A percentile compares a stretch with the other conserved stretches of the same genome.
Conservation (phyloP, 2,888 invertebrate genomes). For the Serripes groenlandicus region DNA sequence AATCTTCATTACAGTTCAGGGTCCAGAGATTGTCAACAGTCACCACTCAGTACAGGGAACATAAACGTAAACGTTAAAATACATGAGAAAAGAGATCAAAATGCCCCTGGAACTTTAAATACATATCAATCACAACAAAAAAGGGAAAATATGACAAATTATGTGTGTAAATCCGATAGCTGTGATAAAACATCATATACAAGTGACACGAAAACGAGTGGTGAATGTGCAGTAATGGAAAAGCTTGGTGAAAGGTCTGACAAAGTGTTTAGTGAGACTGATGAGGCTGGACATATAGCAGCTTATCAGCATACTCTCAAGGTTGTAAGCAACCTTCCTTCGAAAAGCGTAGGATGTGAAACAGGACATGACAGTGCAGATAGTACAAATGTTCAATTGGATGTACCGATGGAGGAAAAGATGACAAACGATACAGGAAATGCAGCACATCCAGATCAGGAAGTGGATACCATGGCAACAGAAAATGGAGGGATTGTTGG, state of each 20-base stretch:
- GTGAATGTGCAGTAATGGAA: background rate
- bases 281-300: too few relatives aligned
- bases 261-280: too few relatives aligned
- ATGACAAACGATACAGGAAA: background rate
- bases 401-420: background rate
- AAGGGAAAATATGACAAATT: background rate
- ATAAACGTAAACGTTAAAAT: background rate
- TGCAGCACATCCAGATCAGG: background rate
- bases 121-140: background rate
- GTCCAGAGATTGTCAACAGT: background rate
- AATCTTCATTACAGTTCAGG: constrained; percentile 13
- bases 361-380: background rate
- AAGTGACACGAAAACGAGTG: background rate
- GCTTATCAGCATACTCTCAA: too few relatives aligned
- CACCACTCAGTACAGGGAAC: background rate
- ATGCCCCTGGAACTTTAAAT: background rate
- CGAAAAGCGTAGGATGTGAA: background rate
- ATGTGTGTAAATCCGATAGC: background rate
- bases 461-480: background rate
- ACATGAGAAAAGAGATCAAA: background rate
- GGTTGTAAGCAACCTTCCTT: too few relatives aligned
- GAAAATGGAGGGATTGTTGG: background rate
- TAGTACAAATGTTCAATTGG: background rate
- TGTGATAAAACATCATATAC: background rate
- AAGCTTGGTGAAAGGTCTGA: too few relatives aligned